Evolutionary conservation across 2,113 vertebrate species (phyloP).

Genomic region (Monopterus albus): DNA sequence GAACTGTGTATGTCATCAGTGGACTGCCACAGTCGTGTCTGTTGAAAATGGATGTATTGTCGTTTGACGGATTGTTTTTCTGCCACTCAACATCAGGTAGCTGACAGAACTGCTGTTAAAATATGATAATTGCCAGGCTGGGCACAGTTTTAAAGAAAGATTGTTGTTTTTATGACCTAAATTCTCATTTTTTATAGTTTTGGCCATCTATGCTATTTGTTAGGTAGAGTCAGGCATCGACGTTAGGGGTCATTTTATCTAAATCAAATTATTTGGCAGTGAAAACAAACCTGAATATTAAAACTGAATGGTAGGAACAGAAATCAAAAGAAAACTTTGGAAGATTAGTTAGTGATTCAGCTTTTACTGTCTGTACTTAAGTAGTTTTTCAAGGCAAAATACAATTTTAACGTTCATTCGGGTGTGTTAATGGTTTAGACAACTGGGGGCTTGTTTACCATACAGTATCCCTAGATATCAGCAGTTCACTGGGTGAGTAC

Average conservation of each 20-base stretch:
- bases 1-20: background rate
- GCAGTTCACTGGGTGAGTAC: background rate
- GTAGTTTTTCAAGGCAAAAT: slow-evolving; percentile 12
- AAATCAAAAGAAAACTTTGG: background rate
- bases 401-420: background rate
- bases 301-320: too few relatives aligned
- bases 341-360: background rate
- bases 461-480: background rate
- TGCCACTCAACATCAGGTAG: background rate
- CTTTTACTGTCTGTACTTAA: background rate
- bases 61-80: background rate
- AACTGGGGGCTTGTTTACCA: background rate
- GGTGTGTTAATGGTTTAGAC: background rate
- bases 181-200: background rate
- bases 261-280: too few relatives aligned
- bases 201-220: too few relatives aligned
- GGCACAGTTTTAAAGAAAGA: slow-evolving; percentile 1
- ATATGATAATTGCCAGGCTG: background rate
- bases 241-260: too few relatives aligned
- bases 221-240: too few relatives aligned
- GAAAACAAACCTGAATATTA: too few relatives aligned
- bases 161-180: slow-evolving; percentile 4
- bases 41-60: background rate
- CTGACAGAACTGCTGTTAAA: background rate
- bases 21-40: background rate